Conservation (phyloP, 2,113 vertebrate genomes). For the Dipodomys ordii region DNA sequence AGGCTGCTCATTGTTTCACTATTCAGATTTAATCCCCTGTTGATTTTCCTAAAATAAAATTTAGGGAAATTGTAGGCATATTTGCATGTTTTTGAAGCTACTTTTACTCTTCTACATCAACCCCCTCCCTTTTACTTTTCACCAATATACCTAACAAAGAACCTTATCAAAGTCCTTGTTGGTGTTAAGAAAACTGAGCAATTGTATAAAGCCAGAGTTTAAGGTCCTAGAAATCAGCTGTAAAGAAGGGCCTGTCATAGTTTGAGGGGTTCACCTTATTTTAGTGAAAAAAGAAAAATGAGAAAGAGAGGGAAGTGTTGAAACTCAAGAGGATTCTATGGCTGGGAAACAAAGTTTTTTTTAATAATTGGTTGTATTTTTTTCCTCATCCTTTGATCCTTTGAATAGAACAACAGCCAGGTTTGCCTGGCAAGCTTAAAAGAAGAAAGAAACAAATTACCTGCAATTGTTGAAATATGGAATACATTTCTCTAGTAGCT, state of each 20-base stretch:
- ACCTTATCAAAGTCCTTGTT: background rate
- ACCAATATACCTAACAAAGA: background rate
- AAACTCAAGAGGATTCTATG: background rate
- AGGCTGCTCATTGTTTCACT: background rate
- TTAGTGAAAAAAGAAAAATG: background rate
- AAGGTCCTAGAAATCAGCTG: background rate
- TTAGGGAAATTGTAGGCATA: background rate
- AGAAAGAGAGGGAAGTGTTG: background rate
- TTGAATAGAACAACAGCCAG: background rate
- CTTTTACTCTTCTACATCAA: background rate
- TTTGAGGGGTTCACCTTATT: background rate
- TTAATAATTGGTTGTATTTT: background rate
- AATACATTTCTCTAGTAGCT: background rate
- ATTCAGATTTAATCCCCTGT: background rate
- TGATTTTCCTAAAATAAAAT: background rate
- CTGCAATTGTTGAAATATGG: background rate
- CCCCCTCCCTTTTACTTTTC: background rate
- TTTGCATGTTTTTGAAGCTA: background rate
- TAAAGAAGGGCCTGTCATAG: background rate
- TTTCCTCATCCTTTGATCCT: background rate
- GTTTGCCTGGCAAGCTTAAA: background rate
- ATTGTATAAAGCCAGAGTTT: background rate
- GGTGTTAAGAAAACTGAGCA: background rate
- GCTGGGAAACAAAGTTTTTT: background rate
- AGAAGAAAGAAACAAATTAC: background rate